phyloP scores from a whole-genome alignment of 2,797 vertebrate genomes.

The Glossophaga mutica region DNA sequence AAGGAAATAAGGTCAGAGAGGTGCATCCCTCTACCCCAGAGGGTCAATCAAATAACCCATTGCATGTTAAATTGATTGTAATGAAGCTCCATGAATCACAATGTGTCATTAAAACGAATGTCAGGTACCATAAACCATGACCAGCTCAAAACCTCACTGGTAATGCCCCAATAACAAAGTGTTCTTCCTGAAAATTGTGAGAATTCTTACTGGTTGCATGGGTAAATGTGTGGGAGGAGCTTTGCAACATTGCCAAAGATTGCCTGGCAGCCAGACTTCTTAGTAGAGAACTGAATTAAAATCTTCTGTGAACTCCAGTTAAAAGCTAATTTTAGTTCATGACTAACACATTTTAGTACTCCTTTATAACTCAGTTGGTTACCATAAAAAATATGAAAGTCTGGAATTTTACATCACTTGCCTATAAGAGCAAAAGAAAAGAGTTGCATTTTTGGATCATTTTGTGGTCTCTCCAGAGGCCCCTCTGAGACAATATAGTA shows the following conservation, averaged over 20 bases:
- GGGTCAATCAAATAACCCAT: constrained; percentile 54
- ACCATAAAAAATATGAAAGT: constrained; percentile 52
- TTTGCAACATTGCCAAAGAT: constrained; percentile 62
- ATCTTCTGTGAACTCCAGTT: constrained; percentile 71
- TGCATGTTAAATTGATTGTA: constrained; percentile 45
- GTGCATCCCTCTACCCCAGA: neutral
- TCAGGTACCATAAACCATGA: constrained; percentile 56
- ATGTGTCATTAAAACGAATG: constrained; percentile 69
- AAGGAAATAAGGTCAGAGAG: constrained; percentile 10
- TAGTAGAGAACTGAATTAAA: constrained; percentile 70
- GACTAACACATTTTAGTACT: constrained; percentile 76
- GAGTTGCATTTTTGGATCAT: constrained; percentile 33
- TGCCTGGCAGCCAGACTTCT: constrained; percentile 69
- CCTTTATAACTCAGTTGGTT: constrained; percentile 72
- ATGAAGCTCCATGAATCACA: constrained; percentile 52
- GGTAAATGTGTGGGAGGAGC: constrained; percentile 37
- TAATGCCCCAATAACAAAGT: constrained; percentile 50
- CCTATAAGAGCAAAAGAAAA: constrained; percentile 37
- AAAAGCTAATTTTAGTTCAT: constrained; percentile 76
- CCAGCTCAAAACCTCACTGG: constrained; percentile 61
- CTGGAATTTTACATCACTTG: constrained; percentile 54
- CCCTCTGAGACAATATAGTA: neutral
- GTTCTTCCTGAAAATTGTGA: constrained; percentile 56
- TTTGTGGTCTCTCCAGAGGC: constrained; percentile 34
- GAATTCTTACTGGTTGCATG: constrained; percentile 54